Conservation (phyloP, 2,113 vertebrate species). For the Calidris pugnax region DNA sequence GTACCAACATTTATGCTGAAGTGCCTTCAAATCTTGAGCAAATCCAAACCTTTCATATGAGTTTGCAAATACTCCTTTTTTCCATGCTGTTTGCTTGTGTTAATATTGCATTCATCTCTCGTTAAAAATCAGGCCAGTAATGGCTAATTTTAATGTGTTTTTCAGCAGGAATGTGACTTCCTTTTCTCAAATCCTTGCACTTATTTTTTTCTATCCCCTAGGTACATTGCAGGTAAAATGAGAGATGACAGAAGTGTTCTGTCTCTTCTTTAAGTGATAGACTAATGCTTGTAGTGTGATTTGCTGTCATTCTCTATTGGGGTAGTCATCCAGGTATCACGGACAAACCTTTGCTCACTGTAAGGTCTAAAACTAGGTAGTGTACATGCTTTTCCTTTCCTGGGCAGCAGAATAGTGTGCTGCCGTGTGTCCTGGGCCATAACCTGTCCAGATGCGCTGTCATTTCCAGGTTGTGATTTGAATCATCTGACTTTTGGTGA, state of each 20-base stretch:
- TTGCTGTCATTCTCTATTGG: rapidly evolving
- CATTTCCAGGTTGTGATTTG: background rate
- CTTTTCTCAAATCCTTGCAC: background rate
- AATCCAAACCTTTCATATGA: background rate
- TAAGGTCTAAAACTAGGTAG: background rate
- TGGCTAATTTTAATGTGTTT: background rate
- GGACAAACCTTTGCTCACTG: background rate
- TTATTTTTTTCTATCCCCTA: background rate
- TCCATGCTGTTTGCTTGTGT: rapidly evolving
- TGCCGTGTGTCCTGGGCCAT: background rate
- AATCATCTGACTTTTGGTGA: background rate
- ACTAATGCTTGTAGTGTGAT: background rate
- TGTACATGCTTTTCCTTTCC: background rate
- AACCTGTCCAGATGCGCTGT: background rate
- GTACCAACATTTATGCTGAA: background rate
- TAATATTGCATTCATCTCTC: background rate
- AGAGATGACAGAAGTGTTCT: background rate
- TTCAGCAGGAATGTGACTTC: background rate
- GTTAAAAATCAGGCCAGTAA: background rate
- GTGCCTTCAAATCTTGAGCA: background rate
- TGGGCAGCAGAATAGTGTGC: background rate
- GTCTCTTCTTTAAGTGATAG: background rate
- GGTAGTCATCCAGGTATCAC: background rate
- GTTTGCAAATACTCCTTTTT: background rate
- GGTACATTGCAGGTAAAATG: background rate